These are phyloP conservation scores for Sogatella furcifera DNA, from an alignment of 1,140 invertebrate genomes.

Conservation along the genomic window DNA sequence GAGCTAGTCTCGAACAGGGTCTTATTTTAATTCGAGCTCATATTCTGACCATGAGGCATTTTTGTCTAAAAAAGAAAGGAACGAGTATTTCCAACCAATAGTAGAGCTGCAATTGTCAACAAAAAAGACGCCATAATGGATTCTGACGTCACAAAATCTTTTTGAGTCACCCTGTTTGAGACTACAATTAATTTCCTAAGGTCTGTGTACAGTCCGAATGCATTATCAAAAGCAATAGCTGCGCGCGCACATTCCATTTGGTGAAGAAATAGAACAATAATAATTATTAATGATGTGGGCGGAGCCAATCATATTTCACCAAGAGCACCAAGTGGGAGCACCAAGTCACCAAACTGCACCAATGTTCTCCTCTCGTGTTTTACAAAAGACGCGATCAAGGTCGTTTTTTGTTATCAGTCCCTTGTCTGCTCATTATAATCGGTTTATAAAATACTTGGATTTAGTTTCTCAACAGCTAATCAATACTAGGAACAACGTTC, in stretches of 20 bases:
- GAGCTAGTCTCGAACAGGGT: slow-evolving; percentile 13
- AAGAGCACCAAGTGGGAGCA: too few relatives aligned
- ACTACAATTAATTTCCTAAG: slow-evolving; percentile 14
- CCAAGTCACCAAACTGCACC: too few relatives aligned
- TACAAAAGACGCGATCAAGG: too few relatives aligned
- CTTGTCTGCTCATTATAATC: too few relatives aligned
- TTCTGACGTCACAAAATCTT: slow-evolving; percentile 11
- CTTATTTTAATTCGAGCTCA: not conserved
- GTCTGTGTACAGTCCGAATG: slow-evolving; percentile 8
- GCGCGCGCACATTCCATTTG: slow-evolving; percentile 7
- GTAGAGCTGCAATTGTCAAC: slow-evolving; percentile 4
- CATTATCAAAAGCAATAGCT: slow-evolving; percentile 2
- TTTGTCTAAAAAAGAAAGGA: slow-evolving; percentile 6
- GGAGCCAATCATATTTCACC: too few relatives aligned
- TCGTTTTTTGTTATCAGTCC: too few relatives aligned
- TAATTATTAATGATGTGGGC: too few relatives aligned
- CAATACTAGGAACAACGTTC: too few relatives aligned
- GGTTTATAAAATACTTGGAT: too few relatives aligned
- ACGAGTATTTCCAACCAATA: slow-evolving; percentile 8
- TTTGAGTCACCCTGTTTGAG: slow-evolving; percentile 7
- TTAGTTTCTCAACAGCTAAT: too few relatives aligned
- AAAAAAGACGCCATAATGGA: slow-evolving; percentile 12
- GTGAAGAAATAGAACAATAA: too few relatives aligned
- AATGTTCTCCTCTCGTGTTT: too few relatives aligned
- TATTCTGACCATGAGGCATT: slow-evolving; percentile 8